Conservation (phyloP, 2,888 invertebrate genomes). For the Tenthredo notha region DNA sequence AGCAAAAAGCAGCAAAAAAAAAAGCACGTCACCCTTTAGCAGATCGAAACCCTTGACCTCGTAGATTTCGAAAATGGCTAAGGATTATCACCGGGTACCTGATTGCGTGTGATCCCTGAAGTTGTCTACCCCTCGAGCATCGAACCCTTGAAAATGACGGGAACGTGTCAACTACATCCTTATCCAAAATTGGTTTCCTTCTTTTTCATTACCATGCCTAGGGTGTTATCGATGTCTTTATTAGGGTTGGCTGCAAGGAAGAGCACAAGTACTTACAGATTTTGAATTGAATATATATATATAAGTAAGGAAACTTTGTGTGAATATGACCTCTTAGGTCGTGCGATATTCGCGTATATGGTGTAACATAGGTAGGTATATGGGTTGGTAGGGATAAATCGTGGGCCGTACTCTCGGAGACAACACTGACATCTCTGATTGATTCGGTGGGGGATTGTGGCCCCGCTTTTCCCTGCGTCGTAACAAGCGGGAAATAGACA, state of each 20-base stretch:
- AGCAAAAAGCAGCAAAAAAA: constrained; percentile 1
- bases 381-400: constrained; percentile 23
- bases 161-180: constrained; percentile 20
- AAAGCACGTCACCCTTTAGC: not conserved
- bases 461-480: not conserved
- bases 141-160: constrained; percentile 11
- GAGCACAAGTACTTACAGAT: not conserved
- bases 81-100: constrained; percentile 36
- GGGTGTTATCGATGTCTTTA: constrained; percentile 35
- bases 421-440: constrained; percentile 38
- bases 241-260: constrained; percentile 10
- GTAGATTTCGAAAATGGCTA: not conserved
- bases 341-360: constrained; percentile 21
- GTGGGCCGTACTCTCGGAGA: constrained; percentile 28
- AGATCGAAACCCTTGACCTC: constrained; percentile 6
- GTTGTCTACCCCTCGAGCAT: constrained; percentile 17
- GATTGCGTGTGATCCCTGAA: constrained; percentile 14
- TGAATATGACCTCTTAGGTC: constrained; percentile 7
- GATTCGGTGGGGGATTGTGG: constrained; percentile 43
- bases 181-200: not conserved
- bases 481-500: constrained; percentile 47
- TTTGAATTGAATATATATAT: not conserved
- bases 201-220: constrained; percentile 27
- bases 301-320: not conserved
- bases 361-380: not conserved